Base-by-base conservation (phyloP, 2,113 vertebrate genomes). In the Entelurus aequoreus region DNA sequence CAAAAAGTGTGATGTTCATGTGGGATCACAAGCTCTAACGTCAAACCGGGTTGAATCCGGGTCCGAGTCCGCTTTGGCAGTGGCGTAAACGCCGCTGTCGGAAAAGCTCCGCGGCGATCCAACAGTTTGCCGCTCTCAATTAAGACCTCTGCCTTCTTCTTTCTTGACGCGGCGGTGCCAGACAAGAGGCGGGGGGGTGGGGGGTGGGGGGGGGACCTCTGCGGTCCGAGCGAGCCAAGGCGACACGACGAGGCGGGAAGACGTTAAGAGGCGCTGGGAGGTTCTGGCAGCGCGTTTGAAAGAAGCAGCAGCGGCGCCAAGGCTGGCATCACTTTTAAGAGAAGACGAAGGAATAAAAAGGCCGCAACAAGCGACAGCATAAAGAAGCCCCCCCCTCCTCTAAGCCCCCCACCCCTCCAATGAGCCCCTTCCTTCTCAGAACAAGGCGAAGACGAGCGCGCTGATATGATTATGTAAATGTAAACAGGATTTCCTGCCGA, bases 101-200 rank as follows among this genome's bases (percentile, higher is more conserved):
- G 28, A 28, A 28, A 28, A 28, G 28, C 28, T 84, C 74, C 80
- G 10, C 85, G 86, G 90, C 90, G 28, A 28, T 28, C 28, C 28
- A 91, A 90, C 90, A 91, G 90, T 86, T 86, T 78, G 82, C 82
- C 86, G 82, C 86, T 88, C 88, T 90, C 87, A 90, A 90, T 91
- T 91, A 91, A 90, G 85, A 72, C 83, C 52, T 63, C n/a, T 15
- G 42, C 42, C 48, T 62, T 77, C 54, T 62, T 63, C 48, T 60
- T 58, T 35, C 54, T 56, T 50, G 12, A 46, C 10, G 42, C 42
- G 42, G 42, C 42, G 42, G 42, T 44, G 42, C 42, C 42, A 44
- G 42, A n/a, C 14, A n/a, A 49, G 15, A n/a, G 50, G 47, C 21
- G 36, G 57, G 56, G n/a, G 54, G 76, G 74, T 8, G 66, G 49